Percentiles rank a stretch among this genome's conserved stretches.
Evolutionary conservation across 2,888 invertebrate species (phyloP).

Genomic region (Euplagia quadripunctaria): DNA sequence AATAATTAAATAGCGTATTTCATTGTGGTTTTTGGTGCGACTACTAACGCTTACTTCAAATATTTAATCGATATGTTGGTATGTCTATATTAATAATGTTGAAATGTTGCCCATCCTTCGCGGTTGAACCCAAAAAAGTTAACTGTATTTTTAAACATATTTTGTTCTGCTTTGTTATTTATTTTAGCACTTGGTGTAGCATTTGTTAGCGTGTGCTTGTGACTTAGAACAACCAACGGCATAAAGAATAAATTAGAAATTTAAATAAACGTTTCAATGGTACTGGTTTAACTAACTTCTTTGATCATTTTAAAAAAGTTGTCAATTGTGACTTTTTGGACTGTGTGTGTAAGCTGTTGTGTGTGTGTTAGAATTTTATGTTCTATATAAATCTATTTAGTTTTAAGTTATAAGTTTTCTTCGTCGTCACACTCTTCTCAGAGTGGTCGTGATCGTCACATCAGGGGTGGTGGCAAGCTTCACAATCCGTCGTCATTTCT

Average conservation of each 20-base stretch:
- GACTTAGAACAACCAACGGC: conserved; percentile 41
- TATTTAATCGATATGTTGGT: background rate
- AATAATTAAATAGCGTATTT: conserved; percentile 22
- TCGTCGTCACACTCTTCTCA: too few relatives aligned
- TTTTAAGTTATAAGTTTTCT: too few relatives aligned
- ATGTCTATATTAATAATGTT: background rate
- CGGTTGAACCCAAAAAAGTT: background rate
- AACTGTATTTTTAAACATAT: background rate
- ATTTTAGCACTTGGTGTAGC: conserved; percentile 27
- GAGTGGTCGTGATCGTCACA: too few relatives aligned
- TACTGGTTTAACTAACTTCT: background rate
- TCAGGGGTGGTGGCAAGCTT: too few relatives aligned
- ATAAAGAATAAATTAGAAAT: background rate
- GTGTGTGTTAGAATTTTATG: too few relatives aligned
- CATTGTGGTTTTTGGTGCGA: background rate
- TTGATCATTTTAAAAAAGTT: background rate
- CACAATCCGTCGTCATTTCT: too few relatives aligned
- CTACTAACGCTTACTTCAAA: background rate
- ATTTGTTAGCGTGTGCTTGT: conserved; percentile 37
- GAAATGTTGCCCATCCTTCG: background rate
- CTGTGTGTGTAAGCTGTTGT: background rate
- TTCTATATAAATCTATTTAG: too few relatives aligned
- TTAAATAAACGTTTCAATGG: background rate
- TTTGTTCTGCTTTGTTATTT: conserved; percentile 15
- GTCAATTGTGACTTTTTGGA: background rate